Conservation (phyloP, 2,113 vertebrate species). For the Fregetta grallaria region DNA sequence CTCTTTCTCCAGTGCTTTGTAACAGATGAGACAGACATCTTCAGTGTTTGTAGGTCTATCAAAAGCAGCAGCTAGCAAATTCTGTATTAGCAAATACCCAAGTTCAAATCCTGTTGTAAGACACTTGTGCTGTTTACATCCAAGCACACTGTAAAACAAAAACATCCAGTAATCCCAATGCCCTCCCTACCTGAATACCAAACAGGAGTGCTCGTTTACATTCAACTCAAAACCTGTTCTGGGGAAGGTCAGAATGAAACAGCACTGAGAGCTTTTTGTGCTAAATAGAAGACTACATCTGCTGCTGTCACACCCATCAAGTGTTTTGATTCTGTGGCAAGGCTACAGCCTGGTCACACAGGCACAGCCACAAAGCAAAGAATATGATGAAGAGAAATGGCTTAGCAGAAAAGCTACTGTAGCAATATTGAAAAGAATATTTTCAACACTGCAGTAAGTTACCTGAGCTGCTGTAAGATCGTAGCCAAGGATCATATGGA, state of each 20-base stretch:
- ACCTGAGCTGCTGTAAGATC: slow-evolving; percentile 92
- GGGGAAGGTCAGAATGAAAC: not conserved
- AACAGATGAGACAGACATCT: not conserved
- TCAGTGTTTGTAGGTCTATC: not conserved
- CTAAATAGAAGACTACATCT: not conserved
- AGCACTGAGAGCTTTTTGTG: not conserved
- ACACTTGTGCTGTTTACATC: not conserved
- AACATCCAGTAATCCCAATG: not conserved
- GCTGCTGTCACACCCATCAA: not conserved
- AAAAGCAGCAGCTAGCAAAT: not conserved
- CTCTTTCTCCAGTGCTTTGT: not conserved
- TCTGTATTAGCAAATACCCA: not conserved
- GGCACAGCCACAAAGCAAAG: not conserved
- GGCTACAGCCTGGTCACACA: not conserved
- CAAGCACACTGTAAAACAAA: not conserved
- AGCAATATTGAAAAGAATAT: not conserved
- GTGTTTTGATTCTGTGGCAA: not conserved
- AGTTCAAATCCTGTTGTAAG: not conserved
- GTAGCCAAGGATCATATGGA: slow-evolving; percentile 90
- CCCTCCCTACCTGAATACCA: not conserved
- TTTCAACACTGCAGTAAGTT: not conserved
- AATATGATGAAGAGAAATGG: not conserved
- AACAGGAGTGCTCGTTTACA: not conserved
- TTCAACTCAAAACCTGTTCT: not conserved
- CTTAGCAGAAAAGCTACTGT: not conserved